Evolutionary conservation across 2,888 invertebrate genomes (phyloP), one percentile per base, ranked within the genome.

Genomic region (Sarcophaga caerulescens): DNA sequence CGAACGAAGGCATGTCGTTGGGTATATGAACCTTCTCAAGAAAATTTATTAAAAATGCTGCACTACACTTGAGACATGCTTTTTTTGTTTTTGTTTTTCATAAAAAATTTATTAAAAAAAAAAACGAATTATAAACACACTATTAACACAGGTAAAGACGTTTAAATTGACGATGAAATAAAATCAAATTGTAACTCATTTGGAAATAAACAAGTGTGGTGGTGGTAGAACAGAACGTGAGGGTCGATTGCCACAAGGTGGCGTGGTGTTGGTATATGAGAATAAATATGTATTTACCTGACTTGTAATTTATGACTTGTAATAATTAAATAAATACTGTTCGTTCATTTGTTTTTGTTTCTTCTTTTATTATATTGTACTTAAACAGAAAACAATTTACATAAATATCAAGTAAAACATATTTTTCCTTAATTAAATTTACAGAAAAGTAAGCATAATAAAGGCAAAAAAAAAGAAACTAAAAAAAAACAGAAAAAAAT

Each of bases 321-420:
- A 81, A 84, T 81, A 86, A 84, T 86, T 84, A 84, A 83, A 85
- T 81, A 83, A 83, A 86, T 81, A 84, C 73, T 83, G 45, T 77
- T 70, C 74, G 45, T 79, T 85, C 1, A 1, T 14, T 74, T 71
- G 8, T 45, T 59, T 21, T 60, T 78, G n/a, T 74, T 66, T 57
- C 35, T 35, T 35, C 35, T 35, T 35, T 10, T 2, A 35, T 8
- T 35, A 35, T 35, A 35, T 62, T 25, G 52, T 81, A 57, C 44
- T 45, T 52, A 52, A 52, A 52, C 52, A 52, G 52, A 52, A 52
- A 14, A 17, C 73, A 84, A 86, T 86, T 84, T 81, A 81, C 86
- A 86, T 86, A 86, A 86, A 86, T 84, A 65, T 70, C 77, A 70
- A 79, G 52, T 82, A 65, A 65, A 76, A 76, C 75, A 81, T 19